Conservation (phyloP, 2,113 vertebrate genomes). For the Cephalopholis sonnerati region DNA sequence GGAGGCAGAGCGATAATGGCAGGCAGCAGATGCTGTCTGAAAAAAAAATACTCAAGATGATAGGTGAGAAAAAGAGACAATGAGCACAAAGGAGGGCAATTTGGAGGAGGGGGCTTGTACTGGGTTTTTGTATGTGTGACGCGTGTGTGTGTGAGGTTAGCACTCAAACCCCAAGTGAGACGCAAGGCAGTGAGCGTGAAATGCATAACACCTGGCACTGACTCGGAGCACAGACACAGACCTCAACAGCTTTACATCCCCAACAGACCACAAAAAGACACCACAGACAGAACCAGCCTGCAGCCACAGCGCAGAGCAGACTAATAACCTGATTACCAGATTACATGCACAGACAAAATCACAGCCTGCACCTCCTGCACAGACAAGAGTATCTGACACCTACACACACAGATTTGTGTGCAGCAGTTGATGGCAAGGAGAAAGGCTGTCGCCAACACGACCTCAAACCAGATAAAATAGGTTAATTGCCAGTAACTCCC, state of each 20-base stretch:
- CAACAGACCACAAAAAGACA: constrained; percentile 12
- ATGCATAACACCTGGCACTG: constrained; percentile 70
- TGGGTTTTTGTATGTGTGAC: constrained; percentile 4
- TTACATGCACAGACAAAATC: constrained; percentile 23
- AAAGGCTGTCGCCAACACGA: neutral
- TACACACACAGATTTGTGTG: constrained; percentile 9
- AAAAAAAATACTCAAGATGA: constrained; percentile 34
- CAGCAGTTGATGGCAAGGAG: neutral
- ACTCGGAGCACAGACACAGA: constrained; percentile 46
- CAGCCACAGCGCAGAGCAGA: constrained; percentile 27
- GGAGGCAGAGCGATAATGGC: constrained; percentile 29
- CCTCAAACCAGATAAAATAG: no score
- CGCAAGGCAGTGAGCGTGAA: constrained; percentile 63
- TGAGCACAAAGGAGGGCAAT: constrained; percentile 19
- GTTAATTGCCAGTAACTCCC: no score
- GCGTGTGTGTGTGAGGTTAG: constrained; percentile 17
- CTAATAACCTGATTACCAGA: constrained; percentile 27
- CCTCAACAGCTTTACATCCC: constrained; percentile 31
- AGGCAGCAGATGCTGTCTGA: constrained; percentile 49
- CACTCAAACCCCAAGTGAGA: constrained; percentile 45
- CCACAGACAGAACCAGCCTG: constrained; percentile 15
- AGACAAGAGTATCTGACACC: constrained; percentile 1
- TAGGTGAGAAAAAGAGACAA: constrained; percentile 32
- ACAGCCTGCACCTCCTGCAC: neutral
- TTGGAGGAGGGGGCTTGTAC: constrained; percentile 1